Conservation (phyloP, 2,797 vertebrate genomes). For the Micrastur ruficollis region DNA sequence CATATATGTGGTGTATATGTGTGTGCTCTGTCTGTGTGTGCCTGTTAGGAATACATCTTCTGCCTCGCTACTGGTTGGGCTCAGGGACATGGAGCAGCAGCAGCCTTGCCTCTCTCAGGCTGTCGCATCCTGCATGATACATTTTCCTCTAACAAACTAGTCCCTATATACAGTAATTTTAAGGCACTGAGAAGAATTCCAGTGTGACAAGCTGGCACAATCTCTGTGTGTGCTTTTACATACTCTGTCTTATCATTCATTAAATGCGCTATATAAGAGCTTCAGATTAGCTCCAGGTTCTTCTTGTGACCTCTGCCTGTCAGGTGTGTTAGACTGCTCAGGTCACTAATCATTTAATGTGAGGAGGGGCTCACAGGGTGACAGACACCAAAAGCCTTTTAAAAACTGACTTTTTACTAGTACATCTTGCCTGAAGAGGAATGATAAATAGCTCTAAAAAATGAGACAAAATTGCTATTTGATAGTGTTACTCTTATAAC, state of each 20-base stretch:
- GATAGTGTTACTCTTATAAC: not conserved
- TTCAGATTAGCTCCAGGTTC: not conserved
- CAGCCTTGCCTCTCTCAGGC: not conserved
- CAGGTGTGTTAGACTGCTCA: not conserved
- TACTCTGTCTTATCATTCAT: not conserved
- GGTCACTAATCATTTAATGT: not conserved
- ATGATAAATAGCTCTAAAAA: slow-evolving; percentile 21
- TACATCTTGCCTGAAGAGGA: not conserved
- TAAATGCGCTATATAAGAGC: not conserved
- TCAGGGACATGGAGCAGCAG: not conserved
- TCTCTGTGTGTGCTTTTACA: not conserved
- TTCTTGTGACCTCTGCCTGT: not conserved
- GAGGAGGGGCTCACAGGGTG: not conserved
- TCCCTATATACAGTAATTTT: not conserved
- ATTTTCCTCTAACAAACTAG: not conserved
- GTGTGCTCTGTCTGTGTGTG: not conserved
- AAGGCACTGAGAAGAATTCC: not conserved
- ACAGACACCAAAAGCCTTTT: not conserved
- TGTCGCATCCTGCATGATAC: not conserved
- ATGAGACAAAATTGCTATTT: not conserved
- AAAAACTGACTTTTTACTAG: not conserved
- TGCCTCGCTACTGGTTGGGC: fast-evolving
- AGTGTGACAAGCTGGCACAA: not conserved
- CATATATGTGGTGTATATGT: too few relatives aligned
- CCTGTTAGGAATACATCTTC: not conserved